These are phyloP conservation scores for Amphipoea lucens DNA, from an alignment of 2,888 invertebrate species.

Conservation along the genomic window DNA sequence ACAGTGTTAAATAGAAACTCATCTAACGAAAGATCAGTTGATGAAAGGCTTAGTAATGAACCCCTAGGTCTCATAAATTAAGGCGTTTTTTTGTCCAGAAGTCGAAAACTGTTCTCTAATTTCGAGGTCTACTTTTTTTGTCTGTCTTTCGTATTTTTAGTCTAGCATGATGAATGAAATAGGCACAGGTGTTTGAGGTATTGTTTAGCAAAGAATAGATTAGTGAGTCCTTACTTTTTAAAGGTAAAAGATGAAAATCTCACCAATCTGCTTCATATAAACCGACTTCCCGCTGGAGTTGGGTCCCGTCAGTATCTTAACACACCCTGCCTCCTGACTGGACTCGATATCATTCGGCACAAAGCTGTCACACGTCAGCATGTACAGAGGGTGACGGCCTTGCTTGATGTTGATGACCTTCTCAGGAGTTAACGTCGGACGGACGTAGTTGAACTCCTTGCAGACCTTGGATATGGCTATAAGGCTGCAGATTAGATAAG, in stretches of 20 bases:
- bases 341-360: constrained; percentile 94
- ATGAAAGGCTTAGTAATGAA: neutral
- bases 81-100: neutral
- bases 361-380: constrained; percentile 91
- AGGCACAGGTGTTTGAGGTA: neutral
- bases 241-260: constrained; percentile 26
- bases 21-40: neutral
- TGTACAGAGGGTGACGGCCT: constrained; percentile 95
- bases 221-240: neutral
- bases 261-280: constrained; percentile 95
- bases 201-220: neutral
- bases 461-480: constrained; percentile 92
- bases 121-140: neutral
- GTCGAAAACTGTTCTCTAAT: neutral
- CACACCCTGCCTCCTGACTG: constrained; percentile 87
- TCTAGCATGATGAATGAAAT: neutral
- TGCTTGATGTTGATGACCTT: constrained; percentile 91
- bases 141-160: neutral
- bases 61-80: neutral
- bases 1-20: neutral
- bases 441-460: constrained; percentile 91
- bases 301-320: constrained; percentile 96
- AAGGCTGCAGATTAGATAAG: constrained; percentile 87
- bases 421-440: constrained; percentile 91
- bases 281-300: constrained; percentile 98